phyloP scores from a whole-genome alignment of 2,797 vertebrate species.

The Spondyliosoma cantharus region DNA sequence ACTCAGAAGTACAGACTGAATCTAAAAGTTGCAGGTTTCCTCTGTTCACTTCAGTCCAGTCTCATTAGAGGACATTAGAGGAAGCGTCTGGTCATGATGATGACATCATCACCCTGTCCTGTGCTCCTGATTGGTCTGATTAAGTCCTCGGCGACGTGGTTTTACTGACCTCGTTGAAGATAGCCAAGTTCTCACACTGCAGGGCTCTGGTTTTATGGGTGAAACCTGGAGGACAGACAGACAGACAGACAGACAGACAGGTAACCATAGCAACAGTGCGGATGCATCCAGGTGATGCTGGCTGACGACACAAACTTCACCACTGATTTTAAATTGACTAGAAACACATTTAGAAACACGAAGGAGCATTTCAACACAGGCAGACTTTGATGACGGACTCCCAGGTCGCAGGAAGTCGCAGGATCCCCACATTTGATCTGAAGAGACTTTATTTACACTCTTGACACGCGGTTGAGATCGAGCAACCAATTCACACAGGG shows the following conservation, averaged over 20 bases:
- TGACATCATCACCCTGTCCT: not conserved
- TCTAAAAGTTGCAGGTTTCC: not conserved
- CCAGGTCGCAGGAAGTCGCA: not conserved
- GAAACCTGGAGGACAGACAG: conserved; percentile 81
- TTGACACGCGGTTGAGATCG: too few relatives aligned
- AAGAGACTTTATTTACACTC: too few relatives aligned
- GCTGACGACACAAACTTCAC: not conserved
- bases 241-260: not conserved
- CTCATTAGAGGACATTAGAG: not conserved
- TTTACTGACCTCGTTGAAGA: conserved; percentile 89
- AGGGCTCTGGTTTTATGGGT: conserved; percentile 91
- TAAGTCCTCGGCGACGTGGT: not conserved
- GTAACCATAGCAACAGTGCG: conserved; percentile 14
- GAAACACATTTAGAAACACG: not conserved
- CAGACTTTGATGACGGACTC: not conserved
- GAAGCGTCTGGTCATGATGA: not conserved
- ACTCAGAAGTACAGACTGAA: not conserved
- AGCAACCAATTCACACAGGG: too few relatives aligned
- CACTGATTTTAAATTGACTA: too few relatives aligned
- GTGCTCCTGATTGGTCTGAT: conserved; percentile 16
- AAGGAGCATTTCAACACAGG: not conserved
- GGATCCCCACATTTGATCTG: too few relatives aligned
- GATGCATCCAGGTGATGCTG: not conserved
- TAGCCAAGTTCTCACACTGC: conserved; percentile 85
- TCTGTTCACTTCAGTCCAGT: not conserved